Evolutionary conservation across 2,888 invertebrate genomes (phyloP).

Genomic region (Drosophila sordidapex): DNA sequence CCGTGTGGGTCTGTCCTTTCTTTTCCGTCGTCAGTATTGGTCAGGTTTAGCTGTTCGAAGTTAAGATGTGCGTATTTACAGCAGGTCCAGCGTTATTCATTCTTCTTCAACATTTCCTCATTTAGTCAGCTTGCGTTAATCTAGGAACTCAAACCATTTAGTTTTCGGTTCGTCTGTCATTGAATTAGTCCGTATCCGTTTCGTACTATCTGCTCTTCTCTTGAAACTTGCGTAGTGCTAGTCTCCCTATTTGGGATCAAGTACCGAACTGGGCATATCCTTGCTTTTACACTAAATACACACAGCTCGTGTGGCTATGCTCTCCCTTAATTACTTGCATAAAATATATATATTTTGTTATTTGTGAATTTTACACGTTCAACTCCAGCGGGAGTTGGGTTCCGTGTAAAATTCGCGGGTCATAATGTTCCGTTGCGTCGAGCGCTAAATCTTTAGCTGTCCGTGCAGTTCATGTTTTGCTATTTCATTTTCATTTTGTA

Average conservation of each 20-base stretch:
- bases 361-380: constrained; percentile 11
- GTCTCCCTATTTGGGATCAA: constrained; percentile 1
- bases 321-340: constrained; percentile 1
- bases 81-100: constrained; percentile 46
- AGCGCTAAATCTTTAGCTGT: constrained; percentile 9
- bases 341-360: not conserved
- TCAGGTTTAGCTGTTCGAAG: constrained; percentile 40
- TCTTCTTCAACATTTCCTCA: not conserved
- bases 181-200: constrained; percentile 10
- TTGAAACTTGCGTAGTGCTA: not conserved
- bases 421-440: constrained; percentile 34
- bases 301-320: constrained; percentile 17
- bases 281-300: constrained; percentile 18
- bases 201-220: not conserved
- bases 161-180: constrained; percentile 63
- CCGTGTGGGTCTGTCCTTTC: constrained; percentile 13
- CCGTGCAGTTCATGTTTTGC: constrained; percentile 19
- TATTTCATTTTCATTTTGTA: constrained; percentile 7
- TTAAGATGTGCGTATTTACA: constrained; percentile 75
- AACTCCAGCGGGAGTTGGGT: constrained; percentile 12
- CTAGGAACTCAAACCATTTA: constrained; percentile 80
- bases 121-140: constrained; percentile 64
- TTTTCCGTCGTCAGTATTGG: constrained; percentile 3
- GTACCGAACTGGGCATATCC: constrained; percentile 7
- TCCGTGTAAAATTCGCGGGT: constrained; percentile 25